Percentiles rank a stretch among this genome's conserved stretches.
These are phyloP conservation scores for Acipenser transmontanus DNA, from an alignment of 2,797 vertebrate species.

Conservation along the genomic window DNA sequence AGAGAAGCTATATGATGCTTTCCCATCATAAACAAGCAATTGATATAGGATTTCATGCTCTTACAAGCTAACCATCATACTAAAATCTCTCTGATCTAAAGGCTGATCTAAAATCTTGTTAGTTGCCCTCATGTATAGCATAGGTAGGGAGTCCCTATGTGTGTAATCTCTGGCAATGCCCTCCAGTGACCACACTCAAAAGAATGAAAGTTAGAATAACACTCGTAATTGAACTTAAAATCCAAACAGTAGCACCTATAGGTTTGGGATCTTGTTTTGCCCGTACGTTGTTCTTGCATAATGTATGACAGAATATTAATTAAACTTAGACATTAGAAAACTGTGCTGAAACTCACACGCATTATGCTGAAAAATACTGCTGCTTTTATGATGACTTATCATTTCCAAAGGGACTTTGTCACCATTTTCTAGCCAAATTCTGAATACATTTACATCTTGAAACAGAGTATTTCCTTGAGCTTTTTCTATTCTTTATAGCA, in stretches of 20 bases:
- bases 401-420: slow-evolving; percentile 33
- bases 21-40: slow-evolving; percentile 58
- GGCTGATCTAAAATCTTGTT: slow-evolving; percentile 53
- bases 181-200: slow-evolving; percentile 14
- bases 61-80: slow-evolving; percentile 61
- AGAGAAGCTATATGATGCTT: slow-evolving; percentile 41
- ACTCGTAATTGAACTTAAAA: neutral
- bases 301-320: slow-evolving; percentile 28
- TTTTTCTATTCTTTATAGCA: slow-evolving; percentile 48
- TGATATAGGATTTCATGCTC: slow-evolving; percentile 50
- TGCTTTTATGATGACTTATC: slow-evolving; percentile 33
- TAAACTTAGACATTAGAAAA: slow-evolving; percentile 30
- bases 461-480: slow-evolving; percentile 34
- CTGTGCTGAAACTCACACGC: slow-evolving; percentile 33
- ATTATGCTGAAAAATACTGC: slow-evolving; percentile 26
- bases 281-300: neutral
- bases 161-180: slow-evolving; percentile 11
- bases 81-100: slow-evolving; percentile 51
- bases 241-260: neutral
- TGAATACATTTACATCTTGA: slow-evolving; percentile 49
- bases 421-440: slow-evolving; percentile 26
- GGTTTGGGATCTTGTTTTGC: neutral
- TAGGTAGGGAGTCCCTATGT: slow-evolving; percentile 19
- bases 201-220: slow-evolving; percentile 17
- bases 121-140: slow-evolving; percentile 43